A percentile compares a stretch with the other conserved stretches of the same genome.
phyloP scores from a whole-genome alignment of 2,797 vertebrate genomes.

The Buphagus erythrorhynchus region DNA sequence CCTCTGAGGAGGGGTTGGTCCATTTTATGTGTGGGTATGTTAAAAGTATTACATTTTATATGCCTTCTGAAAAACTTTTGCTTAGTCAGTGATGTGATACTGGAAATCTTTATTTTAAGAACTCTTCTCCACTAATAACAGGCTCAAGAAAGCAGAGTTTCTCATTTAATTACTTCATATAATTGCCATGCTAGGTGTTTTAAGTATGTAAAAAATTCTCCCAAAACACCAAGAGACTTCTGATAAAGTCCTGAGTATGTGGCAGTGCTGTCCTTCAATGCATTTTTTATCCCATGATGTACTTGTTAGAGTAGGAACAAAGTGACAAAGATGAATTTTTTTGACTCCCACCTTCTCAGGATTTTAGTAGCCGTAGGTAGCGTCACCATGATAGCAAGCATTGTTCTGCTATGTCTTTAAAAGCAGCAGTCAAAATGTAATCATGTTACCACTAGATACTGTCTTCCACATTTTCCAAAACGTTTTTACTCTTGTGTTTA shows the following conservation, averaged over 20 bases:
- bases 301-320: background rate
- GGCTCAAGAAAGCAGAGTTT: background rate
- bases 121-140: background rate
- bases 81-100: accelerated
- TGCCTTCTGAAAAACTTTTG: background rate
- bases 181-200: background rate
- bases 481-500: background rate
- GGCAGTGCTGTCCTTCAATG: background rate
- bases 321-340: background rate
- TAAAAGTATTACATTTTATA: background rate
- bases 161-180: background rate
- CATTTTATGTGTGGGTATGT: background rate
- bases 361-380: background rate
- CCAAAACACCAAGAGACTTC: background rate
- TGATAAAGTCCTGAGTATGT: background rate
- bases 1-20: background rate
- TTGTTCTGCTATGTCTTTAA: background rate
- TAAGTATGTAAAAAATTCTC: background rate
- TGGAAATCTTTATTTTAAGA: background rate
- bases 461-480: background rate
- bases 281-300: background rate
- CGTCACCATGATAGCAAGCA: background rate
- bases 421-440: background rate
- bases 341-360: background rate
- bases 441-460: background rate